Conservation (phyloP, 2,888 invertebrate species). For the Watsonalla binaria region DNA sequence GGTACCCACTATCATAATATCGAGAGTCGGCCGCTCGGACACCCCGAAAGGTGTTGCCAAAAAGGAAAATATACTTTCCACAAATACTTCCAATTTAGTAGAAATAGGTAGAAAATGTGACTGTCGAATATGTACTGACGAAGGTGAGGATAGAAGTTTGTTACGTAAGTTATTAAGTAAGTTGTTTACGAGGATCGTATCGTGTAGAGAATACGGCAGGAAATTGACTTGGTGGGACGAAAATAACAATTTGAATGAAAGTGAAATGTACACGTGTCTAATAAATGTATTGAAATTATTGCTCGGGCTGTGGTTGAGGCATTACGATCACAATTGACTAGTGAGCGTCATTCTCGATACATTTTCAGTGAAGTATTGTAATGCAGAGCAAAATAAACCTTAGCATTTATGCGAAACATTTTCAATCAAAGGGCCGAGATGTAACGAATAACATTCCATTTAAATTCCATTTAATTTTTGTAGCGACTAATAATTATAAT, state of each 20-base stretch:
- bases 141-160: slow-evolving; percentile 30
- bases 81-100: slow-evolving; percentile 51
- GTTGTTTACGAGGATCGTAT: slow-evolving; percentile 48
- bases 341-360: background rate
- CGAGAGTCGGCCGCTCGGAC: slow-evolving; percentile 19
- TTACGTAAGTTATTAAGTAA: slow-evolving; percentile 46
- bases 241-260: slow-evolving; percentile 54
- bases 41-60: slow-evolving; percentile 41
- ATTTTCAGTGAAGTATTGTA: background rate
- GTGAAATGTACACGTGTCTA: slow-evolving; percentile 62
- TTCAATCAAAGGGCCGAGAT: too few species aligned
- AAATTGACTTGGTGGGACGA: slow-evolving; percentile 57
- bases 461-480: too few species aligned
- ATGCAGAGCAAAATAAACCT: background rate
- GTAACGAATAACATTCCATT: too few species aligned
- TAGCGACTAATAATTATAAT: background rate
- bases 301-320: slow-evolving; percentile 70
- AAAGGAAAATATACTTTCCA: slow-evolving; percentile 22
- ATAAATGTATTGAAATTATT: slow-evolving; percentile 63
- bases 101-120: slow-evolving; percentile 56
- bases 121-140: slow-evolving; percentile 64
- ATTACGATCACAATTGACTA: slow-evolving; percentile 57
- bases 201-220: slow-evolving; percentile 42
- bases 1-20: slow-evolving; percentile 35
- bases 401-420: background rate